phyloP scores from a whole-genome alignment of 1,140 invertebrate species.

The Cyphomyrmex costatus region DNA sequence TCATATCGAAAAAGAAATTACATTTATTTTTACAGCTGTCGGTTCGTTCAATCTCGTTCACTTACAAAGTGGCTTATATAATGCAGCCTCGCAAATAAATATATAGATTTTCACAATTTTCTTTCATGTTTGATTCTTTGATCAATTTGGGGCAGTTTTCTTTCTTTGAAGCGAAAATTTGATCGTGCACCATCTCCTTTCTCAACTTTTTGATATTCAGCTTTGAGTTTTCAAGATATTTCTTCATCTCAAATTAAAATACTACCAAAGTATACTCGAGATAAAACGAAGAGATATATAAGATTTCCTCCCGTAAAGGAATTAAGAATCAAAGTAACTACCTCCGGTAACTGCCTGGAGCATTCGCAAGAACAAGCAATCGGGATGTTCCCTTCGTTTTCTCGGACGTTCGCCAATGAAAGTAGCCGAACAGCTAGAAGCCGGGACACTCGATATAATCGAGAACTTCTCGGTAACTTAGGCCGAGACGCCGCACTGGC shows the following conservation, averaged over 20 bases:
- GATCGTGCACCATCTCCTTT: neutral
- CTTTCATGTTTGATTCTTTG: slow-evolving; percentile 13
- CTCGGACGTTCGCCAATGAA: slow-evolving; percentile 30
- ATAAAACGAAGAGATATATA: neutral
- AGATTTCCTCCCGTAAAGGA: neutral
- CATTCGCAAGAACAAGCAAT: slow-evolving; percentile 15
- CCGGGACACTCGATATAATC: slow-evolving; percentile 29
- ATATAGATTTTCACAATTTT: neutral
- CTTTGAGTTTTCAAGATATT: neutral
- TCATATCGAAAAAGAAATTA: neutral
- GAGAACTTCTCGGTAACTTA: slow-evolving; percentile 49
- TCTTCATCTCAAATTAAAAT: slow-evolving; percentile 15
- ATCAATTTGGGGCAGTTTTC: slow-evolving; percentile 19
- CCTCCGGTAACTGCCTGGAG: neutral
- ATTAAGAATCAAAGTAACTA: neutral
- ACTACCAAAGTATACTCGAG: neutral
- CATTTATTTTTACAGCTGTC: slow-evolving; percentile 11
- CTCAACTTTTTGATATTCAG: neutral
- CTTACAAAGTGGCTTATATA: neutral
- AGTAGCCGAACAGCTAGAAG: slow-evolving; percentile 1
- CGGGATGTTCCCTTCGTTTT: slow-evolving; percentile 5
- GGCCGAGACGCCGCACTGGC: slow-evolving; percentile 50
- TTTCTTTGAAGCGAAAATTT: neutral
- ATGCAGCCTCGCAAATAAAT: slow-evolving; percentile 1
- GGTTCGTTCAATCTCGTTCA: neutral